Base-by-base conservation (phyloP, 2,113 vertebrate species). In the Rattus rattus region DNA sequence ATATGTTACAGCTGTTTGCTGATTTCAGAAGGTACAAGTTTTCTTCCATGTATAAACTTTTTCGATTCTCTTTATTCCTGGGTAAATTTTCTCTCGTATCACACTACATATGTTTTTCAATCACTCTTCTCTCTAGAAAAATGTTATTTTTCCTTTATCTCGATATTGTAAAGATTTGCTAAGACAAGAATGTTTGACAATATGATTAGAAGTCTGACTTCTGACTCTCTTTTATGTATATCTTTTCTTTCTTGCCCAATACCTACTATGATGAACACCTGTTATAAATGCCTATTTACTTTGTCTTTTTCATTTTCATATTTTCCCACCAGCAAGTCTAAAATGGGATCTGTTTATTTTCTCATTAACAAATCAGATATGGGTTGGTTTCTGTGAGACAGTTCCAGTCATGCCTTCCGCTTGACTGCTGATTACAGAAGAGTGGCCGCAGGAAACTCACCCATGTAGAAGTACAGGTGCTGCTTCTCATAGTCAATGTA, bases 401-500 rank as follows among this genome's bases (percentile, higher is more conserved):
- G 85, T 49, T 88, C 63, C 26, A n/a, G 4, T 54, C 6, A 28
- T 61, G 17, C 4, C 14, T 39, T 91, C 33, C 36, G n/a, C 67
- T 72, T 84, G 63, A 70, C 47, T 89, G 52, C 2, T 5, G 3
- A 36, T 84, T 59, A 16, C 14, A 63, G 70, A 76, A 84, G 56
- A 43, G 36, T 49, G 7, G 17, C n/a, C 49, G 22, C 3, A 33
- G 26, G n/a, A 49, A 43, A 96, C 97, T 97, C 59, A 97, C 97
- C 43, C 14, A 56, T 17, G 75, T 92, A 93, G 89, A 97, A 97
- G 90, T 96, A 97, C 12, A 98, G 87, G 63, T 98, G 97, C 39
- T 97, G 97, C 87, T 96, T 97, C 86, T 97, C 91, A 52, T 97
- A 97, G 73, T 97, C 0, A 0, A 96, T 88, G 24, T 88, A 97